Evolutionary conservation across 2,113 vertebrate genomes (phyloP), one percentile per base, ranked within the genome.

Genomic region (Tetraodon nigroviridis): DNA sequence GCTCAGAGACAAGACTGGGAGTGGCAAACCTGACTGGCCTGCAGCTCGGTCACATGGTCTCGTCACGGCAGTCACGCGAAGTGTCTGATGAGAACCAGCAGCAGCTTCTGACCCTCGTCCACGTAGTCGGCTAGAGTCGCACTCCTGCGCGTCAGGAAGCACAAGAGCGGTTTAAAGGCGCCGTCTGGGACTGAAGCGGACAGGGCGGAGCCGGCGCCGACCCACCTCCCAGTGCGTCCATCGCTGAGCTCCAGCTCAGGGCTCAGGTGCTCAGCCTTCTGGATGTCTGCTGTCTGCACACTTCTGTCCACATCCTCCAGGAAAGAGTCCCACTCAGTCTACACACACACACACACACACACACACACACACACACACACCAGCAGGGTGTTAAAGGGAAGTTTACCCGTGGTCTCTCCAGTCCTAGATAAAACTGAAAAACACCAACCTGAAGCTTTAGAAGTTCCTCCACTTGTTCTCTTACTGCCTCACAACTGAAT

Each of bases 71-170:
- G 85, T 88, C 88, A 90, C 71, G 79, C 88, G 1, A 82, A 79
- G 50, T 89, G 84, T 63, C 90, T 61, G 71, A 89, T 82, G 47
- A 91, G 80, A 21, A 91, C 88, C 71, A 91, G 86, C 64, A 90
- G 82, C 46, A 86, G 78, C 61, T 82, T 89, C 68, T 86, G 72
- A 10, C 81, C 82, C 57, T 46, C 75, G 22, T 41, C 58, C 57
- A 86, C 64, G 63, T 84, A 88, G 27, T 79, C 63, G 27, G 70
- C 81, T 61, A 91, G 77, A 46, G 77, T 82, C 51, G 87, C 82
- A 3, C 19, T 66, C 78, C 89, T 37, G 32, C 32, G 12, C 32
- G 24, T 90, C n/a, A 50, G 44, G 61, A 17, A 20, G 50, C 12
- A 51, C 13, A 45, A 16, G 24, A 27, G 5, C 44, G 44, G 44